phyloP scores from a whole-genome alignment of 2,888 invertebrate genomes.

The Luperina nickerlii region DNA sequence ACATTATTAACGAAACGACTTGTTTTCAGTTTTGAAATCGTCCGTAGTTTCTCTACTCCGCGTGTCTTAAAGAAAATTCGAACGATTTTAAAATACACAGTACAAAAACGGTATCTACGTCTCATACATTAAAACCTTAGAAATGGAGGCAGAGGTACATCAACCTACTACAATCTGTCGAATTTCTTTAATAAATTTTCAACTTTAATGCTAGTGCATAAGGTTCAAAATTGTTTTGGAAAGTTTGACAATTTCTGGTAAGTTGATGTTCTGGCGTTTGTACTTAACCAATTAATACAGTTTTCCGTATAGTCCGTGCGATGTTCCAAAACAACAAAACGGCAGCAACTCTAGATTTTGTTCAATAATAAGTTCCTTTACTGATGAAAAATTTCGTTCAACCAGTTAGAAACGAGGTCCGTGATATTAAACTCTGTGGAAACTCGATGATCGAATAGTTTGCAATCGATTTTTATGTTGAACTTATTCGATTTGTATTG shows the following conservation, averaged over 20 bases:
- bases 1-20: too few relatives aligned
- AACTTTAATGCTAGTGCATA: too few relatives aligned
- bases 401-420: slow-evolving; percentile 13
- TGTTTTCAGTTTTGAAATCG: too few relatives aligned
- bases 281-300: not conserved
- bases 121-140: not conserved
- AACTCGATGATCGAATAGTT: slow-evolving; percentile 28
- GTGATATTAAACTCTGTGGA: slow-evolving; percentile 20
- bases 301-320: not conserved
- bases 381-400: slow-evolving; percentile 28
- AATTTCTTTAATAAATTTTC: too few relatives aligned
- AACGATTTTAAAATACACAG: not conserved
- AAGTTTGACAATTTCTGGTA: too few relatives aligned
- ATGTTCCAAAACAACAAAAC: not conserved
- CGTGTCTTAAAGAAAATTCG: too few relatives aligned
- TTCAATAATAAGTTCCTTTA: slow-evolving; percentile 23
- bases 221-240: too few relatives aligned
- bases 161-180: too few relatives aligned
- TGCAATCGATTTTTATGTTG: slow-evolving; percentile 22
- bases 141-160: too few relatives aligned
- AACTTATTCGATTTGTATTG: slow-evolving; percentile 21
- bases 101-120: not conserved
- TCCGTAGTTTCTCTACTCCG: not conserved
- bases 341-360: not conserved
- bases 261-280: too few relatives aligned